Evolutionary conservation across 1,140 invertebrate species (phyloP).

Genomic region (Apis cerana): DNA sequence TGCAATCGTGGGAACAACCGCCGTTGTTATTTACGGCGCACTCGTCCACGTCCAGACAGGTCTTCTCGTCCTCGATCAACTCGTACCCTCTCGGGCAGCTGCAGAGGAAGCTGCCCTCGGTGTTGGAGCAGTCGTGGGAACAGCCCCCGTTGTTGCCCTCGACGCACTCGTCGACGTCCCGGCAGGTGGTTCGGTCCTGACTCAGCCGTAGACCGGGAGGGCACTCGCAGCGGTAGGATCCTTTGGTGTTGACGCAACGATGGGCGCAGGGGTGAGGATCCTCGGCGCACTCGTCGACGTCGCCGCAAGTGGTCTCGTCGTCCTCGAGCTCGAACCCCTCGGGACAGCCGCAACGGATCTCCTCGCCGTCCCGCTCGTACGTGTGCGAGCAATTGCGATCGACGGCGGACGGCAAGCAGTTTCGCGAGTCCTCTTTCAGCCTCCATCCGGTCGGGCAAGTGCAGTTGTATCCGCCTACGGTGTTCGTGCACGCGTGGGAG

Average conservation of each 20-base stretch:
- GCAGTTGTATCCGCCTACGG: conserved; percentile 84
- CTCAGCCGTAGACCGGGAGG: conserved; percentile 54
- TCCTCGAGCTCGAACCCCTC: conserved; percentile 78
- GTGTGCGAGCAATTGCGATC: conserved; percentile 78
- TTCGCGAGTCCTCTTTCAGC: conserved; percentile 78
- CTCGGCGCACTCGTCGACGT: conserved; percentile 84
- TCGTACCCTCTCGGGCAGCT: conserved; percentile 72
- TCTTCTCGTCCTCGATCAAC: conserved; percentile 21
- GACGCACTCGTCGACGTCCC: conserved; percentile 38
- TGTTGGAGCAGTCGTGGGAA: conserved; percentile 81
- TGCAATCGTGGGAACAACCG: conserved; percentile 81
- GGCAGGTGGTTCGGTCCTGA: conserved; percentile 29
- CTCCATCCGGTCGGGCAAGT: conserved; percentile 81
- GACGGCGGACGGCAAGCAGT: conserved; percentile 72
- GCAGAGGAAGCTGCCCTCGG: conserved; percentile 79
- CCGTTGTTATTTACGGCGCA: conserved; percentile 13
- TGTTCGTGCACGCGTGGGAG: conserved; percentile 84
- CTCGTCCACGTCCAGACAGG: conserved; percentile 40
- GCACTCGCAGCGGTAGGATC: conserved; percentile 80
- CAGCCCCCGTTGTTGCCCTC: conserved; percentile 65
- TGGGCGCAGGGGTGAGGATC: conserved; percentile 81
- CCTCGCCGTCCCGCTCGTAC: conserved; percentile 74
- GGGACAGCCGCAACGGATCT: conserved; percentile 70
- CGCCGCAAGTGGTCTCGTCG: conserved; percentile 80
- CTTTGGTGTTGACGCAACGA: conserved; percentile 81